Conservation (phyloP, 2,797 vertebrate genomes). For the Gymnothorax javanicus region DNA sequence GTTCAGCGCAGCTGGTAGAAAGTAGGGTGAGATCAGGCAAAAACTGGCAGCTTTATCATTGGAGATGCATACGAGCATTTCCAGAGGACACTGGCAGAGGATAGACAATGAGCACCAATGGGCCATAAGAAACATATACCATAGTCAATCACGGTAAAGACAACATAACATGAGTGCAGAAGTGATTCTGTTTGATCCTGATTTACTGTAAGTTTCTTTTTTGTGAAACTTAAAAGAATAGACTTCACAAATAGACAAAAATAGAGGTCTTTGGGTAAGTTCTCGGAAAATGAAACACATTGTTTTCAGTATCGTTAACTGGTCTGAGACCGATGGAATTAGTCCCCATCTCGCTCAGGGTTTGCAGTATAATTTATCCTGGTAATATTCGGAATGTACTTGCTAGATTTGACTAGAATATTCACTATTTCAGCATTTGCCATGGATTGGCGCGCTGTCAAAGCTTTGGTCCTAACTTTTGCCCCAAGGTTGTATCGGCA, state of each 20-base stretch:
- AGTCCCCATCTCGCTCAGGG: slow-evolving; percentile 61
- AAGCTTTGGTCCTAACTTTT: too few species aligned
- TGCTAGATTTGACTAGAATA: neutral
- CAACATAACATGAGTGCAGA: neutral
- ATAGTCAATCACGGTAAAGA: too few species aligned
- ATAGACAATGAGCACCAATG: neutral
- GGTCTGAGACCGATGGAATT: slow-evolving; percentile 62
- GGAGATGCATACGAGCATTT: neutral
- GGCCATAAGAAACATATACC: neutral
- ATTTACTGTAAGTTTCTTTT: neutral
- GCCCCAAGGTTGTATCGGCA: too few species aligned
- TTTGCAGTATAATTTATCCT: slow-evolving; percentile 65
- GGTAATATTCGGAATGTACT: slow-evolving; percentile 46
- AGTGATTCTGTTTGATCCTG: neutral
- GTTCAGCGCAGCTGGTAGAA: neutral
- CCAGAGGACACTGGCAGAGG: neutral
- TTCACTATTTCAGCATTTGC: neutral
- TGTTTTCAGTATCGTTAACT: slow-evolving; percentile 65
- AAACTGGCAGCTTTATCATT: neutral
- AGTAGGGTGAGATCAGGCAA: neutral
- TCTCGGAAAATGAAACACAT: slow-evolving; percentile 47
- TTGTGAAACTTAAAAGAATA: neutral
- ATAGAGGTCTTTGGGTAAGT: slow-evolving; percentile 20
- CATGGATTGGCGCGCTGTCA: too few species aligned
- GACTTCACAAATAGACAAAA: slow-evolving; percentile 1